Percentiles rank a stretch among this genome's conserved stretches.
phyloP scores from a whole-genome alignment of 1,140 invertebrate species.

The Chionoecetes opilio region DNA sequence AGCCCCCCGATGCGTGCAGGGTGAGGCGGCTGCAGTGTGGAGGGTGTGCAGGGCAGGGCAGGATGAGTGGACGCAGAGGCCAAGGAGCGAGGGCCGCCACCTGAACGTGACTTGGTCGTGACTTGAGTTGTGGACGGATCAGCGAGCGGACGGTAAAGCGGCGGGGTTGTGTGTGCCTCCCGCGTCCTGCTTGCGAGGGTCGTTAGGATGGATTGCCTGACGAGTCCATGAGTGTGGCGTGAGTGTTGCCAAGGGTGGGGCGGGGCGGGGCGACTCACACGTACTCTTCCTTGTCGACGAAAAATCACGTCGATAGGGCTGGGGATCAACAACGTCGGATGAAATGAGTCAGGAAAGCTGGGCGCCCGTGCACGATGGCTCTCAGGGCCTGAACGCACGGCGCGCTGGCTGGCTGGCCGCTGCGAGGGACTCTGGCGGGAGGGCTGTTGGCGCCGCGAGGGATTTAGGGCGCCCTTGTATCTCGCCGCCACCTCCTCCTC shows the following conservation, averaged over 20 bases:
- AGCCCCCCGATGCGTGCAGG: no score
- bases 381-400: background rate
- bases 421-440: background rate
- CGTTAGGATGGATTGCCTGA: background rate
- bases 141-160: background rate
- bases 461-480: background rate
- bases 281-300: background rate
- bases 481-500: background rate
- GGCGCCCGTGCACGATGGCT: background rate
- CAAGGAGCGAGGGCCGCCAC: background rate
- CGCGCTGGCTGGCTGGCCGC: background rate
- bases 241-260: background rate
- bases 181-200: background rate
- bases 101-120: background rate
- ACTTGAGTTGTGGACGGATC: constrained; percentile 13
- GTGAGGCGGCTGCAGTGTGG: background rate
- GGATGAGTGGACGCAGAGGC: background rate
- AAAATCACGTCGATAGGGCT: background rate
- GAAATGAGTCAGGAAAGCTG: background rate
- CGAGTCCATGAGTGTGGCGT: background rate
- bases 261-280: background rate
- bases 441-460: constrained; percentile 21
- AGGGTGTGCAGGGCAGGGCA: background rate
- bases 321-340: background rate
- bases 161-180: no score